Evolutionary conservation across 2,797 vertebrate species (phyloP).

Genomic region (Alca torda): DNA sequence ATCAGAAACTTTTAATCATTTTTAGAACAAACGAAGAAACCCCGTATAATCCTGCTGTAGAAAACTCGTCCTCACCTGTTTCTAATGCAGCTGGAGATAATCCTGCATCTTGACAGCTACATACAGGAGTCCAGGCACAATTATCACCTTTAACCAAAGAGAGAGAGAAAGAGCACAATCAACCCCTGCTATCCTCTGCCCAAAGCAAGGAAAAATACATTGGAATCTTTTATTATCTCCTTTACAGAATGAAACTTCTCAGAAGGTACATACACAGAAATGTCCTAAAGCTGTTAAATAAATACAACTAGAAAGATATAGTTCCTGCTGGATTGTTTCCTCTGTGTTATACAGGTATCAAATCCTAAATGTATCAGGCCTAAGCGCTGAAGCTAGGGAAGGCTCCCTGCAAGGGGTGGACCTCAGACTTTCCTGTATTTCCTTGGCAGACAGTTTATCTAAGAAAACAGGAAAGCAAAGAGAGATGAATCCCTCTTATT

Average conservation of each 20-base stretch:
- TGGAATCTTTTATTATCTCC: neutral
- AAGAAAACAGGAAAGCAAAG: neutral
- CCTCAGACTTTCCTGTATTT: neutral
- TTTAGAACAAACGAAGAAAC: neutral
- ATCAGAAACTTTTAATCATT: neutral
- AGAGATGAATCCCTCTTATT: neutral
- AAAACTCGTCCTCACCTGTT: conserved; percentile 74
- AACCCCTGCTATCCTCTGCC: neutral
- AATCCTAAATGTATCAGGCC: neutral
- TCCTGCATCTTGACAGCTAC: conserved; percentile 74
- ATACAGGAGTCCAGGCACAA: conserved; percentile 68
- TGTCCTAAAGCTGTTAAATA: neutral
- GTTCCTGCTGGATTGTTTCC: neutral
- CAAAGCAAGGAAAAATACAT: neutral
- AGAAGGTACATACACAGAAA: neutral
- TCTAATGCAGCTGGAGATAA: conserved; percentile 76
- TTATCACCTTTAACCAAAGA: conserved; percentile 76
- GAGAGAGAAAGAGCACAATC: conserved; percentile 1
- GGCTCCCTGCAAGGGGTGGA: neutral
- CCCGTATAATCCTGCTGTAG: neutral
- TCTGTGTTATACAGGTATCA: neutral
- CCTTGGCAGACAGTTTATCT: neutral
- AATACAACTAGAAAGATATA: neutral
- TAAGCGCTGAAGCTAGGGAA: neutral
- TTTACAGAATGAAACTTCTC: neutral